Base-by-base conservation (phyloP, 1,140 invertebrate species). In the Neodiprion virginianus region DNA sequence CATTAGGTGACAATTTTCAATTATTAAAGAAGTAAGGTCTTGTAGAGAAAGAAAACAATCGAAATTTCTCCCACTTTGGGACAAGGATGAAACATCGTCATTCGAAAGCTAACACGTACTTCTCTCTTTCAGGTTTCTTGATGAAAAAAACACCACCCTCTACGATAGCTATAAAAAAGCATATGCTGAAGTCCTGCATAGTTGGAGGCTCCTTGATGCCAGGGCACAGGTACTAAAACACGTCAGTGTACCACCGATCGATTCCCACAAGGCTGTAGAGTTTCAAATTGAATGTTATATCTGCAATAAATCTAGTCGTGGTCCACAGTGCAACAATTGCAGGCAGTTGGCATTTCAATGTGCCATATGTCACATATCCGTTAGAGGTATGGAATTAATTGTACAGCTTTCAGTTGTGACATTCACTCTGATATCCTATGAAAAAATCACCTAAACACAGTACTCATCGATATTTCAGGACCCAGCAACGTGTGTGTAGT, bases 121-220 rank as follows among this genome's bases (percentile, higher is more conserved):
- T 79, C 40, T 74, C 76, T 70, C 61, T 80, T 79, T 40, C 78
- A 91, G 90, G 76, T 85, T 91, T 74, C 78, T 93, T 4, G 91
- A 93, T 81, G 90, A 90, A 47, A 91, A 85, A 75, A 87, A 87
- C 77, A 89, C 86, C 77, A 84, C 88, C 40, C 86, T 96, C 4
- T 97, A 97, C 82, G 96, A 98, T 83, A 92, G 93, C 70, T 97
- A 96, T 78, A 97, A 97, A 84, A 90, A 93, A 75, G 91, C 93
- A 0, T 99, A 99, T 85, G 95, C 96, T 0, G 96, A 98, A 81
- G 93, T 97, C 21, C 88, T 99, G 8, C 95, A 97, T 81, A 89
- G 95, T 8, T 95, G 94, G 93, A 92, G 94, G 77, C 87, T 98
- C 23, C 86, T 97, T 8, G 95, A 97, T 81, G 93, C 95, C 47